Evolutionary conservation across 2,113 vertebrate genomes (phyloP).

Genomic region (Acanthochromis polyacanthus): DNA sequence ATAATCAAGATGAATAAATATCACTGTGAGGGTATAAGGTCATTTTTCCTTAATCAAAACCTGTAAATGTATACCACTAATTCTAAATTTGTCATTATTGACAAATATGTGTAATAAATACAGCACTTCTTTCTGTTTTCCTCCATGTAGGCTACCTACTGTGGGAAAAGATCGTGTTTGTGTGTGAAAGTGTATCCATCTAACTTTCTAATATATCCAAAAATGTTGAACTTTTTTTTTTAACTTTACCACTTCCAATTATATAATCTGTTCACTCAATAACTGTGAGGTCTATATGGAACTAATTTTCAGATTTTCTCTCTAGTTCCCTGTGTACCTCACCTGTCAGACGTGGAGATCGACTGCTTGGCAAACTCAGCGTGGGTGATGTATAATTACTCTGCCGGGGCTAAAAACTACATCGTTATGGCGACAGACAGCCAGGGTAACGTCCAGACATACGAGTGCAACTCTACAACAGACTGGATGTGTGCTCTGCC

Average conservation of each 20-base stretch:
- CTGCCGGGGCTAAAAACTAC: constrained; percentile 71
- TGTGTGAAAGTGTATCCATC: neutral
- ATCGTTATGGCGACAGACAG: constrained; percentile 49
- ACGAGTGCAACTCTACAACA: constrained; percentile 66
- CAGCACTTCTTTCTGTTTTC: too few species aligned
- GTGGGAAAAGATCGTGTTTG: too few species aligned
- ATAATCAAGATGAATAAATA: too few species aligned
- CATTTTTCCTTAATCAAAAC: too few species aligned
- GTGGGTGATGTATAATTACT: constrained; percentile 73
- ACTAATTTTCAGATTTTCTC: neutral
- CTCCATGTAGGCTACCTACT: too few species aligned
- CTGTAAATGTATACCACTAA: too few species aligned
- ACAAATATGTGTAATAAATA: too few species aligned
- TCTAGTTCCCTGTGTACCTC: constrained; percentile 81
- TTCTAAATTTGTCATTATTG: too few species aligned
- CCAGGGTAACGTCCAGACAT: constrained; percentile 23
- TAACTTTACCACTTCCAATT: too few species aligned
- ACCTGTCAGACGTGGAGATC: constrained; percentile 73
- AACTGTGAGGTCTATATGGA: neutral
- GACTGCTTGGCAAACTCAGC: constrained; percentile 82
- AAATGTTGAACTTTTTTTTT: too few species aligned
- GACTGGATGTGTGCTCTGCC: constrained; percentile 68
- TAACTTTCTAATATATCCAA: neutral
- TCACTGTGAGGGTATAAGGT: too few species aligned
- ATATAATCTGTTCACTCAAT: too few species aligned